These are phyloP conservation scores for Crambe crambe DNA, from an alignment of 37 sponge, comb jelly and placozoan genomes.

Conservation along the genomic window DNA sequence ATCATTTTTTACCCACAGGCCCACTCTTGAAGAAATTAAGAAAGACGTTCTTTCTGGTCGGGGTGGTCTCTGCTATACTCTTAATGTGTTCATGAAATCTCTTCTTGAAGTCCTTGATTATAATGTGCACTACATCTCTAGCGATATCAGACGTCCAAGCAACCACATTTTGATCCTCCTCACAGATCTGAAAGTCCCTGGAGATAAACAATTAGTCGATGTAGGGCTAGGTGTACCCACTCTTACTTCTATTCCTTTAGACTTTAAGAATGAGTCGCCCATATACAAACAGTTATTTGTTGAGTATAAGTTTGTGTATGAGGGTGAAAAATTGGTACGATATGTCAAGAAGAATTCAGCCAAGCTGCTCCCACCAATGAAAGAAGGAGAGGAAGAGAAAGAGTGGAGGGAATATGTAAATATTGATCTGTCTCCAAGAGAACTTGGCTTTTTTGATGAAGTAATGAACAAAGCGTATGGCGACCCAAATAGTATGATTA, in stretches of 20 bases:
- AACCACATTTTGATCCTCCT: slow-evolving; percentile 41
- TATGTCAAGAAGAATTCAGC: neutral
- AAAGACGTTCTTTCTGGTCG: slow-evolving; percentile 14
- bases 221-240: slow-evolving; percentile 47
- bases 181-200: neutral
- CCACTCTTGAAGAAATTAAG: slow-evolving; percentile 35
- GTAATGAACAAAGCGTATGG: neutral
- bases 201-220: slow-evolving; percentile 36
- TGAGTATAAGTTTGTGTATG: slow-evolving; percentile 43
- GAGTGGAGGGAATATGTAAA: neutral
- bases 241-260: slow-evolving; percentile 46
- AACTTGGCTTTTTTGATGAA: neutral
- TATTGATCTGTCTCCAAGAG: neutral
- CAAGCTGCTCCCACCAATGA: neutral
- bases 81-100: slow-evolving; percentile 31
- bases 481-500: neutral
- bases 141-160: neutral
- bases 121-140: slow-evolving; percentile 1
- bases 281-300: slow-evolving; percentile 45
- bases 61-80: slow-evolving; percentile 68
- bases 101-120: slow-evolving; percentile 51
- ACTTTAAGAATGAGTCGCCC: slow-evolving; percentile 51
- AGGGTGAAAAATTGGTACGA: neutral
- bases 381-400: neutral
- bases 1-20: slow-evolving; percentile 6